These are phyloP conservation scores for Rhagophthalmus giganteus DNA, from an alignment of 2,888 invertebrate species.

Conservation along the genomic window DNA sequence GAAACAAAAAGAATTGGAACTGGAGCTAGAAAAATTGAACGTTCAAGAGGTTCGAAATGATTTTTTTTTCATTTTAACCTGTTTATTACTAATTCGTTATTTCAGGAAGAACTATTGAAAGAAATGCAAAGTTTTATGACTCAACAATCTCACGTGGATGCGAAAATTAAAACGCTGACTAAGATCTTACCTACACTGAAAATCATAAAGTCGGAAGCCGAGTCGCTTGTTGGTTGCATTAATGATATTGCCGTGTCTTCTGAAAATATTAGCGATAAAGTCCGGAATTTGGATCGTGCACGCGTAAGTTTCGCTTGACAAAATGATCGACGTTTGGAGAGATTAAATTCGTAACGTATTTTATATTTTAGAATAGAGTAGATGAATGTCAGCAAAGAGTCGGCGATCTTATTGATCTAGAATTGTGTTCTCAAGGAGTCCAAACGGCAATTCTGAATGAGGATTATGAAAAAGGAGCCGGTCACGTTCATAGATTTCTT, in stretches of 20 bases:
- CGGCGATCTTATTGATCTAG: slow-evolving; percentile 91
- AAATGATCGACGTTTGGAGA: too few species aligned
- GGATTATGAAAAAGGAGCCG: slow-evolving; percentile 96
- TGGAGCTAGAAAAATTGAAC: slow-evolving; percentile 61
- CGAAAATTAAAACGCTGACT: slow-evolving; percentile 77
- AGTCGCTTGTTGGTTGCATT: slow-evolving; percentile 82
- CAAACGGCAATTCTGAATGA: slow-evolving; percentile 90
- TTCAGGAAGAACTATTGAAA: slow-evolving; percentile 69
- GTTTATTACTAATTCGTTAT: slow-evolving; percentile 11
- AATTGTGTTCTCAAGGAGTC: slow-evolving; percentile 96
- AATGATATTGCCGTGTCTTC: slow-evolving; percentile 85
- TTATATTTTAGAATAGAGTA: slow-evolving; percentile 73
- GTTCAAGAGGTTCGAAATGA: slow-evolving; percentile 59
- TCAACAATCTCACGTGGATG: slow-evolving; percentile 75
- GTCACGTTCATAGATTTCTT: slow-evolving; percentile 90
- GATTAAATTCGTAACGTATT: too few species aligned
- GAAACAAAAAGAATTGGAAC: slow-evolving; percentile 60
- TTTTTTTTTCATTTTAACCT: not conserved
- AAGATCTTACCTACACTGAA: slow-evolving; percentile 81
- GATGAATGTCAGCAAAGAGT: slow-evolving; percentile 93
- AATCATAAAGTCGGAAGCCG: slow-evolving; percentile 75
- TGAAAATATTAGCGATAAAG: slow-evolving; percentile 94
- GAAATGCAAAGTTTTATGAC: slow-evolving; percentile 73
- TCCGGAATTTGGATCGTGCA: slow-evolving; percentile 88
- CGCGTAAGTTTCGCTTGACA: slow-evolving; percentile 75